These are phyloP conservation scores for silkworm (Bombyx mori) DNA, from an alignment of 1,140 invertebrate species.

Conservation along the genomic window ASM3026992v2 NC_085123.1:11731501-11732000, in stretches of 20 bases:
- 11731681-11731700: slow-evolving; percentile 90
- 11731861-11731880: slow-evolving; percentile 93
- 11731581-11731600: slow-evolving; percentile 32
- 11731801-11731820: slow-evolving; percentile 86
- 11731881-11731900: slow-evolving; percentile 85
- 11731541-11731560: slow-evolving; percentile 68
- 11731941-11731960: background rate
- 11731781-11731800: slow-evolving; percentile 89
- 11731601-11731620: slow-evolving; percentile 65
- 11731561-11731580: slow-evolving; percentile 39
- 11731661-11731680: slow-evolving; percentile 83
- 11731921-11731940: too few species aligned
- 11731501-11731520: slow-evolving; percentile 64
- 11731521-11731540: slow-evolving; percentile 66
- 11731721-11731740: slow-evolving; percentile 26
- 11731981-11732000: slow-evolving; percentile 53
- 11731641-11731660: slow-evolving; percentile 45
- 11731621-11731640: slow-evolving; percentile 62
- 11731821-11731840: slow-evolving; percentile 95
- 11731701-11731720: slow-evolving; percentile 66
- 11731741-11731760: slow-evolving; percentile 46
- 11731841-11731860: slow-evolving; percentile 90
- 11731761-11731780: slow-evolving; percentile 63
- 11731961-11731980: slow-evolving; percentile 34
- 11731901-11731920: background rate